Percentiles rank a stretch among this genome's conserved stretches.
phyloP scores from a whole-genome alignment of 2,797 vertebrate genomes.

The Propithecus perrieri region DNA sequence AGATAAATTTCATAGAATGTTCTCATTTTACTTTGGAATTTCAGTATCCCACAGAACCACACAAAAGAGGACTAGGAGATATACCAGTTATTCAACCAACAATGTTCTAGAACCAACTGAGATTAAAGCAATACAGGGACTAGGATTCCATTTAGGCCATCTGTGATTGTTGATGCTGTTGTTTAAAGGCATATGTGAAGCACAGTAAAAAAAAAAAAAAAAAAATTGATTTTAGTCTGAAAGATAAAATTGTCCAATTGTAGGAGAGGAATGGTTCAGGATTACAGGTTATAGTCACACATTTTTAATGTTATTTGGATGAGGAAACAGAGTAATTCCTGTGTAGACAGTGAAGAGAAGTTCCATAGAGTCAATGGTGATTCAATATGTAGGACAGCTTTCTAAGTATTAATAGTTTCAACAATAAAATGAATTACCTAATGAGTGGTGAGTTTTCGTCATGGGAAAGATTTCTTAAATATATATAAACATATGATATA shows the following conservation, averaged over 20 bases:
- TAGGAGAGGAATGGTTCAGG: not conserved
- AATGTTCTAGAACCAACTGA: not conserved
- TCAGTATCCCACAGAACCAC: not conserved
- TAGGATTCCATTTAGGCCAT: not conserved
- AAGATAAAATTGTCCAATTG: not conserved
- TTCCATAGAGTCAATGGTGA: not conserved
- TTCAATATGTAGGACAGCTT: not conserved
- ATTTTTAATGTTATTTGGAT: conserved; percentile 8
- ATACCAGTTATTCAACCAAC: not conserved
- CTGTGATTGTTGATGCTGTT: not conserved
- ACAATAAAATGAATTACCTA: not conserved
- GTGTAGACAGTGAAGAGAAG: not conserved
- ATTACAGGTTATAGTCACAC: not conserved
- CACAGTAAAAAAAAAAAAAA: not conserved
- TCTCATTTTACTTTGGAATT: not conserved
- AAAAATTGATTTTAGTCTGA: not conserved
- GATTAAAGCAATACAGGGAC: not conserved
- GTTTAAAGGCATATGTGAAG: not conserved
- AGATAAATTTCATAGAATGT: not conserved
- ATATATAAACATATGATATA: not conserved
- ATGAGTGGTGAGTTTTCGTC: not conserved
- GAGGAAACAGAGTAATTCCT: not conserved
- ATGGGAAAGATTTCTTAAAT: not conserved
- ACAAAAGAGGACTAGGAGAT: not conserved
- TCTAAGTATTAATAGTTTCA: not conserved